phyloP scores from a whole-genome alignment of 2,888 invertebrate species.

The Dascillus cervinus region DNA sequence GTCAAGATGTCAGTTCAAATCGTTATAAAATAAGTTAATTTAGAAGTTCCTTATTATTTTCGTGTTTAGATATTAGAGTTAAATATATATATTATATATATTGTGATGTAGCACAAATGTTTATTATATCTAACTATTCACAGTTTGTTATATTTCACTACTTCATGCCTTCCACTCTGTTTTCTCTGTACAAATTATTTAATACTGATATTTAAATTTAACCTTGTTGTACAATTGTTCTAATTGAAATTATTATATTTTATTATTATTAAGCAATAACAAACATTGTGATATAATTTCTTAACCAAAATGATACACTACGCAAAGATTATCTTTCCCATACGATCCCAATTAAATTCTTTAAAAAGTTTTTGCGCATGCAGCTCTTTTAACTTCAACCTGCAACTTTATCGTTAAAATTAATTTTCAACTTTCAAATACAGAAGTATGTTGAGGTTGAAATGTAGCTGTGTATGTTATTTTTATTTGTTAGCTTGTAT shows the following conservation, averaged over 20 bases:
- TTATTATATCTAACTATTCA: slow-evolving; percentile 7
- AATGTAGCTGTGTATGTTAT: slow-evolving; percentile 8
- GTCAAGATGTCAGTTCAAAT: too few species aligned
- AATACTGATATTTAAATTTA: slow-evolving; percentile 3
- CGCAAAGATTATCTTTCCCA: too few species aligned
- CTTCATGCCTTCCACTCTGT: too few species aligned
- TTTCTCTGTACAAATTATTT: slow-evolving; percentile 1
- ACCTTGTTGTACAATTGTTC: neutral
- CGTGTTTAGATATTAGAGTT: too few species aligned
- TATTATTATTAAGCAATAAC: slow-evolving; percentile 25
- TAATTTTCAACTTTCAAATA: slow-evolving; percentile 5
- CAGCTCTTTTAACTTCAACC: too few species aligned
- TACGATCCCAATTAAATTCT: too few species aligned
- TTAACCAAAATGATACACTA: slow-evolving; percentile 8
- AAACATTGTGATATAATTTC: slow-evolving; percentile 24
- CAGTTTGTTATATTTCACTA: slow-evolving; percentile 3
- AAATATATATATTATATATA: too few species aligned
- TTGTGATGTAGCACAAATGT: slow-evolving; percentile 10
- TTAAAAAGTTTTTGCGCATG: too few species aligned
- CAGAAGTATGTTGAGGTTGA: slow-evolving; percentile 11
- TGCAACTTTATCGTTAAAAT: neutral
- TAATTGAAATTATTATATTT: neutral
- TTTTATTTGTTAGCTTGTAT: slow-evolving; percentile 14
- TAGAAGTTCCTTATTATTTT: too few species aligned
- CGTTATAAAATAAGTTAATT: too few species aligned